A percentile compares a stretch with the other conserved stretches of the same genome.
phyloP scores from a whole-genome alignment of 2,113 vertebrate genomes.

The Lanius collurio region DNA sequence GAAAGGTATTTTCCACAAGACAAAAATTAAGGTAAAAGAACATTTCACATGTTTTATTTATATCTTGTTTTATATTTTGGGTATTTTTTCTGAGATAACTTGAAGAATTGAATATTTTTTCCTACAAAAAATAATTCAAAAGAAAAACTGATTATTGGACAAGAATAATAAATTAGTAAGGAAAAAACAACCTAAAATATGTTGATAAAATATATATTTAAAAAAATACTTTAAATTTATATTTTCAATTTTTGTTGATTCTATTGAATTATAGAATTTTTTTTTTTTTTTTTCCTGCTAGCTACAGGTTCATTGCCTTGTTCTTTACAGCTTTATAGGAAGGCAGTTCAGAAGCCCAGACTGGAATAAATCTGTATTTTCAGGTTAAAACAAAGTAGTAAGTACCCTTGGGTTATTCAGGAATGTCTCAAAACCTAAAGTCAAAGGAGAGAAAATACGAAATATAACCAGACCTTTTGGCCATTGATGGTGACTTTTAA shows the following conservation, averaged over 20 bases:
- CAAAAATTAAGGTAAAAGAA: background rate
- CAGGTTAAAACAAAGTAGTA: background rate
- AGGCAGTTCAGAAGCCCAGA: background rate
- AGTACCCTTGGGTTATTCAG: background rate
- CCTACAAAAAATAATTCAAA: background rate
- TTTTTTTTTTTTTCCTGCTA: accelerated
- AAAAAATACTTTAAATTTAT: background rate
- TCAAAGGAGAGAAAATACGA: background rate
- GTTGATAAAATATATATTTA: background rate
- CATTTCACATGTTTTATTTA: background rate
- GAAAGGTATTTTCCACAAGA: background rate
- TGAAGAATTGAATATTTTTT: background rate
- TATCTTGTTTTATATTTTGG: background rate
- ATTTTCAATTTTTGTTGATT: background rate
- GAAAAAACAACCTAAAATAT: accelerated
- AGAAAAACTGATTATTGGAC: accelerated
- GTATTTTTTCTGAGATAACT: background rate
- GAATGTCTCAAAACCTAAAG: background rate
- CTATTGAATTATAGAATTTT: background rate
- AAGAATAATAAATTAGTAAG: background rate
- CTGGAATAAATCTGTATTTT: background rate
- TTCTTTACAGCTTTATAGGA: background rate
- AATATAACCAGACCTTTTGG: background rate
- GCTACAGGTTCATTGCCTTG: accelerated
- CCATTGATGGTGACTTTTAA: background rate